Conservation (phyloP, 2,888 invertebrate genomes). For the Spatulosminthurus flaviceps region DNA sequence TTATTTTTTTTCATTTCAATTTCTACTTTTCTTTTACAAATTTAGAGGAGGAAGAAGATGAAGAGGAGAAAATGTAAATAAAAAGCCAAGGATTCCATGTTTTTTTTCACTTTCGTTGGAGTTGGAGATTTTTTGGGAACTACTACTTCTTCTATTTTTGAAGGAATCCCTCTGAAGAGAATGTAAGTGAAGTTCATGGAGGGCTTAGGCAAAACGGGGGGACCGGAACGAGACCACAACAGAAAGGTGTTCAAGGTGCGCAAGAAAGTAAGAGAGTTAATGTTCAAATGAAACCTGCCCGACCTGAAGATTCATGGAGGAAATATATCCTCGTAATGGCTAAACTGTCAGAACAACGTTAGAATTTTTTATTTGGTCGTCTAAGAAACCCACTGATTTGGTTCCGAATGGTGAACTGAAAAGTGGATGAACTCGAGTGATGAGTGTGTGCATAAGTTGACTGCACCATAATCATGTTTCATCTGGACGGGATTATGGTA, state of each 20-base stretch:
- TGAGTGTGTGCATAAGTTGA: conserved; percentile 37
- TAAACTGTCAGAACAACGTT: conserved; percentile 45
- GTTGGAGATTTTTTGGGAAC: not conserved
- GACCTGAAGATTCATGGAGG: conserved; percentile 44
- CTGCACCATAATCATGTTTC: conserved; percentile 48
- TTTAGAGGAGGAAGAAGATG: no score
- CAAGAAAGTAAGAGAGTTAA: conserved; percentile 14
- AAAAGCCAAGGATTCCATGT: not conserved
- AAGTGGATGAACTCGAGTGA: conserved; percentile 42
- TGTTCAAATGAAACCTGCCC: conserved; percentile 42
- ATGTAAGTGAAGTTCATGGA: no score
- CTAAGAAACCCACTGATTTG: conserved; percentile 43
- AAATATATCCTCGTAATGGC: conserved; percentile 43
- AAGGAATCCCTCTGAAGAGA: not conserved
- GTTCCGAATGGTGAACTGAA: conserved; percentile 44
- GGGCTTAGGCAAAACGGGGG: no score
- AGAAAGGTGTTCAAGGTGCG: not conserved
- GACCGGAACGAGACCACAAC: conserved; percentile 7
- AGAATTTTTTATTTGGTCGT: conserved; percentile 43
- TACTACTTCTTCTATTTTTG: not conserved
- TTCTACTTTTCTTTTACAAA: no score
- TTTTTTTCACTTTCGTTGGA: not conserved
- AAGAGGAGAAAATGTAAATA: not conserved
- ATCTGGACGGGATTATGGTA: conserved; percentile 38
- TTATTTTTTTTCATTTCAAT: not conserved